Conservation (phyloP, 2,888 invertebrate species). For the Corythucha ciliata region DNA sequence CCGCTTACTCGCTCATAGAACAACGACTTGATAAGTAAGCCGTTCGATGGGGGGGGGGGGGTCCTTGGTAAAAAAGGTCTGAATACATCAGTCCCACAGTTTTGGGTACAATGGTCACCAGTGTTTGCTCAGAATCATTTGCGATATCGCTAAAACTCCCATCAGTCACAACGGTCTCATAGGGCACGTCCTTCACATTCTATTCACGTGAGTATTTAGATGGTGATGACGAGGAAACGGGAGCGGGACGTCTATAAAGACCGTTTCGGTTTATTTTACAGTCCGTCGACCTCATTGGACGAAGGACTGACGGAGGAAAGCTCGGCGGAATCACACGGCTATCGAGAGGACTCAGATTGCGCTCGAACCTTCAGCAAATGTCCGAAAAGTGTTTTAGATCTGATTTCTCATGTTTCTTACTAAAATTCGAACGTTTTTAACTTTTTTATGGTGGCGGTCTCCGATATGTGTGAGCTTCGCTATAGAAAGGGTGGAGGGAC, state of each 20-base stretch:
- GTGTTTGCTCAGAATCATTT: conserved; percentile 35
- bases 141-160: conserved; percentile 35
- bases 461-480: no score
- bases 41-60: no score
- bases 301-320: conserved; percentile 48
- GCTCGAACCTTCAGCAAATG: conserved; percentile 24
- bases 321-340: conserved; percentile 48
- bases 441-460: no score
- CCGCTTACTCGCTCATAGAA: conserved; percentile 25
- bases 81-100: no score
- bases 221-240: background rate
- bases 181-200: conserved; percentile 41
- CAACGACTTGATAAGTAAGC: conserved; percentile 14
- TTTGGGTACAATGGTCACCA: conserved; percentile 28
- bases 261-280: conserved; percentile 36
- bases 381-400: conserved; percentile 27
- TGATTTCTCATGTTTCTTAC: conserved; percentile 23
- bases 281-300: conserved; percentile 43
- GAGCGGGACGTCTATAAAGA: background rate
- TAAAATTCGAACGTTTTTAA: no score
- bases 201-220: conserved; percentile 41
- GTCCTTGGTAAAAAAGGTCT: no score
- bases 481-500: no score
- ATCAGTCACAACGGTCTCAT: conserved; percentile 32
- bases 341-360: conserved; percentile 23